These are phyloP conservation scores for Leucopsar rothschildi DNA, from an alignment of 2,113 vertebrate species.

Conservation along the genomic window DNA sequence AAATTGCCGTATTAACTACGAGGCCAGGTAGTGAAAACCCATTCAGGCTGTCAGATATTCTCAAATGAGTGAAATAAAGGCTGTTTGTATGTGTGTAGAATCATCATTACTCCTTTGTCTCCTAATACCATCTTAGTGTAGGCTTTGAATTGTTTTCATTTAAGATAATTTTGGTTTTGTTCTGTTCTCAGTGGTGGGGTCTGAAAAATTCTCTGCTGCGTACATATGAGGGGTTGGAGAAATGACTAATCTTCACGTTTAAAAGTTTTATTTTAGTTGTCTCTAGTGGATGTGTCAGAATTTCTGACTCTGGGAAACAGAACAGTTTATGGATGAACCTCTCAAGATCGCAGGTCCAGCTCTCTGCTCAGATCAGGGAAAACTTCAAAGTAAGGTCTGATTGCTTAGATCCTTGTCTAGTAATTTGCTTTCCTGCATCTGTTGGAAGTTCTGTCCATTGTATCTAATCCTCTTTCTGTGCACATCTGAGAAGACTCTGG, in stretches of 20 bases:
- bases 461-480: not conserved
- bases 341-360: not conserved
- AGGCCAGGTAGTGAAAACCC: slow-evolving; percentile 37
- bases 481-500: not conserved
- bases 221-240: not conserved
- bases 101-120: slow-evolving; percentile 22
- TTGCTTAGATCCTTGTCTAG: not conserved
- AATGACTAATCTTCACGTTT: not conserved
- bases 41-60: slow-evolving; percentile 60
- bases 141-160: slow-evolving; percentile 32
- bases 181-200: not conserved
- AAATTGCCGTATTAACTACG: slow-evolving; percentile 38
- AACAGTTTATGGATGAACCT: not conserved
- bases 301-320: not conserved
- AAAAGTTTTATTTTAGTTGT: not conserved
- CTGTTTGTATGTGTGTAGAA: slow-evolving; percentile 40
- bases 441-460: not conserved
- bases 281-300: not conserved
- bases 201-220: not conserved
- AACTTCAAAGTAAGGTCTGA: not conserved
- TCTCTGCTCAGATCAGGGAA: not conserved
- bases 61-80: slow-evolving; percentile 49
- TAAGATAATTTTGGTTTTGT: slow-evolving; percentile 19
- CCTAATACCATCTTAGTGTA: not conserved
- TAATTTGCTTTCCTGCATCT: not conserved